Conservation (phyloP, 2,113 vertebrate species). For the Erinaceus europaeus region DNA sequence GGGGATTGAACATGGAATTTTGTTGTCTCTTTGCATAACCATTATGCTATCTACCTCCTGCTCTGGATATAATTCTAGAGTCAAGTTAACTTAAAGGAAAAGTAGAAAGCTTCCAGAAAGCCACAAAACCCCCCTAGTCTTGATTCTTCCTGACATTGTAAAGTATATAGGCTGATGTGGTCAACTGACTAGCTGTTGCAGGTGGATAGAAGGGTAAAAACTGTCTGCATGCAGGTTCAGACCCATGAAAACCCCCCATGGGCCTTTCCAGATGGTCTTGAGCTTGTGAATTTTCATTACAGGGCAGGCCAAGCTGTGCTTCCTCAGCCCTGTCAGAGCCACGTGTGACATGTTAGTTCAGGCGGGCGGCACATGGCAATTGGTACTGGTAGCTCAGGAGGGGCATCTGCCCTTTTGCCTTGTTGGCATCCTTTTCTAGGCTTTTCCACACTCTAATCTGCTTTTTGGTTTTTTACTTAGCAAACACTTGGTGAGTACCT, state of each 20-base stretch:
- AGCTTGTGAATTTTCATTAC: background rate
- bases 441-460: background rate
- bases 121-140: too few species aligned
- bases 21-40: too few species aligned
- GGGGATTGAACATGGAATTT: too few species aligned
- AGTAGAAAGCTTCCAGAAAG: background rate
- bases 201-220: background rate
- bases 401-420: background rate
- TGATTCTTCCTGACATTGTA: background rate
- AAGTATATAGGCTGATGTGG: background rate
- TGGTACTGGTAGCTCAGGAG: background rate
- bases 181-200: background rate
- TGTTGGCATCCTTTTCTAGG: background rate
- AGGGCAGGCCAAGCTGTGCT: background rate
- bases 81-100: background rate
- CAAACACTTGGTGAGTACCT: background rate
- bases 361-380: background rate
- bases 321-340: background rate
- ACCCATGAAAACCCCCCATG: accelerated
- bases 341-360: background rate
- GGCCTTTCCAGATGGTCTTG: background rate
- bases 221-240: accelerated
- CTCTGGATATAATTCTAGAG: constrained; percentile 16
- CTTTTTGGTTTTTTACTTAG: background rate
- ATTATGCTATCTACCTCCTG: too few species aligned